Base-by-base conservation (phyloP, 2,888 invertebrate species). In the Poecilus cupreus region DNA sequence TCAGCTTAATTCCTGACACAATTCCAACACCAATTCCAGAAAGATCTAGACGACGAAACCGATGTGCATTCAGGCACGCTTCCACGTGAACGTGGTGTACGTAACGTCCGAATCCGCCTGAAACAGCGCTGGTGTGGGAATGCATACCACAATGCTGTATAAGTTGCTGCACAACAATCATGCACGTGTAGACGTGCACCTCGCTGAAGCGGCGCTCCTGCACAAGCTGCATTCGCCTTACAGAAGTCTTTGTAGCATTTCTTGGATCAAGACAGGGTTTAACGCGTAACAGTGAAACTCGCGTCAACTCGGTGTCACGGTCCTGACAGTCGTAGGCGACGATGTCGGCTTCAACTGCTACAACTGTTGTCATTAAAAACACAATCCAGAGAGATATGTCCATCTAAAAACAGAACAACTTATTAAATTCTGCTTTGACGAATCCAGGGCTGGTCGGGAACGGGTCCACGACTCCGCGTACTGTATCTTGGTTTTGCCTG, bases 101-200 rank as follows among this genome's bases (percentile, higher is more conserved):
- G n/a, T n/a, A n/a, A n/a, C n/a, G n/a, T n/a, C n/a, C n/a, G 24
- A 32, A n/a, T 32, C 64, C 37, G 2, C 32, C 13, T 4, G 64
- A 6, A 37, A 64, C 26, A 4, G 64, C 43, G 18, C 72, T 72
- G 8, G 20, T 20, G n/a, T 72, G 72, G 5, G 72, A 72, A 11
- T 72, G 72, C 72, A 72, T 72, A 2, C 72, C 72, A 20, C 39
- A 72, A 11, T 72, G 20, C 22, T 72, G 72, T 3, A 72, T 43
- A 3, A 72, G 3, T 43, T 72, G 72, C 6, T n/a, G 10, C 2
- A 72, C 72, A 4, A 39, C 6, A 1, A 72, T 20, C 16, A 72
- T 16, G 18, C 72, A 70, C 37, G 39, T 4, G n/a, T 5, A 70
- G 3, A 70, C 68, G 16, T 37, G 39, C 4, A 70, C 68, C 11